Percentiles rank a stretch among this genome's conserved stretches.
Conservation (phyloP, 2,888 invertebrate species). For the Lepetodrilus schrolli region DNA sequence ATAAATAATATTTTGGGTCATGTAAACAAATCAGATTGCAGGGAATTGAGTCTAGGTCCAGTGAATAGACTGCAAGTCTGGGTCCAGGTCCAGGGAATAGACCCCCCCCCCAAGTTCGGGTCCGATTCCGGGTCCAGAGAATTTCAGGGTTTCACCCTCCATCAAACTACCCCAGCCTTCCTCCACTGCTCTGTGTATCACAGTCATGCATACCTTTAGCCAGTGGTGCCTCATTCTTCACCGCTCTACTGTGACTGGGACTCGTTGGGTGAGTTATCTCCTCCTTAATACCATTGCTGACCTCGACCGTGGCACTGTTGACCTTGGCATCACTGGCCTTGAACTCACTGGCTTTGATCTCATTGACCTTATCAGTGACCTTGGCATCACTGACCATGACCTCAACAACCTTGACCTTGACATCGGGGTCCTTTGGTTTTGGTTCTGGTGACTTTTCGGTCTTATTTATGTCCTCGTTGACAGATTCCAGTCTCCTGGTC, state of each 20-base stretch:
- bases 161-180: too few species aligned
- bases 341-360: not conserved
- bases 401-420: not conserved
- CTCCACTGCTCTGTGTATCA: too few species aligned
- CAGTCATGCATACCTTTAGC: not conserved
- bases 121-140: too few species aligned
- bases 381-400: not conserved
- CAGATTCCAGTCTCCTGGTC: not conserved
- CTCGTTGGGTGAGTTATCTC: not conserved
- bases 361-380: not conserved
- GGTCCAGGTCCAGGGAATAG: too few species aligned
- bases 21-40: too few species aligned
- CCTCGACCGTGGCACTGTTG: not conserved
- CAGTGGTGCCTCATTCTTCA: not conserved
- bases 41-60: too few species aligned
- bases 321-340: not conserved
- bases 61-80: too few species aligned
- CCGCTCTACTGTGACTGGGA: not conserved
- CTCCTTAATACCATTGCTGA: conserved; percentile 12
- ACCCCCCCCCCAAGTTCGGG: too few species aligned
- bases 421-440: not conserved
- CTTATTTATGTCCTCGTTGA: not conserved
- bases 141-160: too few species aligned
- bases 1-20: too few species aligned
- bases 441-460: not conserved